Percentiles rank a stretch among this genome's conserved stretches.
Conservation (phyloP, 2,113 vertebrate genomes). For the Cyphomyrus discorhynchus region DNA sequence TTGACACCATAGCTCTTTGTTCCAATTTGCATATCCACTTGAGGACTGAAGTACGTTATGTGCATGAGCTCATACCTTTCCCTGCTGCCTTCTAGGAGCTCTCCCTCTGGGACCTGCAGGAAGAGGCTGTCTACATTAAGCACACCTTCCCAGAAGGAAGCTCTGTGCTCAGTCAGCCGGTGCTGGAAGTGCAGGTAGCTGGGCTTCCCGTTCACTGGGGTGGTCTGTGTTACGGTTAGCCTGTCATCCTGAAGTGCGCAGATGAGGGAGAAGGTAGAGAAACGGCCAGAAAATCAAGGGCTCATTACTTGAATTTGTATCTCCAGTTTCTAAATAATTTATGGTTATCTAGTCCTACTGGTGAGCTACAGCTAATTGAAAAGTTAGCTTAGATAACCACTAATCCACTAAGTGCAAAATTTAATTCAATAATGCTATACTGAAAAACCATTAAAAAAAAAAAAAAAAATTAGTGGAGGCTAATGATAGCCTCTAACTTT, state of each 20-base stretch:
- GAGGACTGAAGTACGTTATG: background rate
- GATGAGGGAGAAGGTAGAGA: background rate
- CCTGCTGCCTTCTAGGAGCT: slow-evolving; percentile 87
- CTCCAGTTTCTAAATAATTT: background rate
- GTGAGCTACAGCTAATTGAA: background rate
- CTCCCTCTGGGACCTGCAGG: slow-evolving; percentile 83
- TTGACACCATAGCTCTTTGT: background rate
- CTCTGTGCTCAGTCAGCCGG: slow-evolving; percentile 81
- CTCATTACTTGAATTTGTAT: background rate
- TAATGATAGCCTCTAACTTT: background rate
- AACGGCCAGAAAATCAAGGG: background rate
- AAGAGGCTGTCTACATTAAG: slow-evolving; percentile 82
- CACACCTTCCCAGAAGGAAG: slow-evolving; percentile 82
- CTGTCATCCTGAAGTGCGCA: slow-evolving; percentile 69
- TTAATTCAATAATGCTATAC: background rate
- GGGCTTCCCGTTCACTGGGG: slow-evolving; percentile 70
- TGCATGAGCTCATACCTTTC: slow-evolving; percentile 72
- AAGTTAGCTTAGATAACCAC: background rate
- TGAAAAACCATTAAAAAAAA: background rate
- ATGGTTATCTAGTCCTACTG: background rate
- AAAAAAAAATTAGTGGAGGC: background rate
- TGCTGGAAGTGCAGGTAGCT: slow-evolving; percentile 83
- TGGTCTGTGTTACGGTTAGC: slow-evolving; percentile 84
- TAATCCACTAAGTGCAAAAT: background rate
- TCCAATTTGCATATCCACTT: background rate